A percentile compares a stretch with the other conserved stretches of the same genome.
Conservation (phyloP, 2,797 vertebrate species). For the Lepilemur septentrionalis region DNA sequence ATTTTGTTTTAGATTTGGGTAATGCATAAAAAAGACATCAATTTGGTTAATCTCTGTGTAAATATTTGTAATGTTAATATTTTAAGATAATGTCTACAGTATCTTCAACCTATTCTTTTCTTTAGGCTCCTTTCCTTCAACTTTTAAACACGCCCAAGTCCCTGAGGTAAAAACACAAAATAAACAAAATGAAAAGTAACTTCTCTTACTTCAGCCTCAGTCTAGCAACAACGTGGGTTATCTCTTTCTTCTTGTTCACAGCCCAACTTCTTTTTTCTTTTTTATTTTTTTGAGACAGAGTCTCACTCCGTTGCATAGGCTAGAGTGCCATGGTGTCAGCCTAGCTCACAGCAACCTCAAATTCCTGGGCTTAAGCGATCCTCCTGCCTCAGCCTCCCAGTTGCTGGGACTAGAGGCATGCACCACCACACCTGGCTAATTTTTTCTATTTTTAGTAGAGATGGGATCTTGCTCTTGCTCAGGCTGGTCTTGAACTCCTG, state of each 20-base stretch:
- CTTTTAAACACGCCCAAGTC: background rate
- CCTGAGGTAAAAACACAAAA: background rate
- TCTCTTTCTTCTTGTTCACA: background rate
- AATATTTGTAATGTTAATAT: conserved; percentile 21
- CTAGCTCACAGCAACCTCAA: too few relatives aligned
- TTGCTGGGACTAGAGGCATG: too few relatives aligned
- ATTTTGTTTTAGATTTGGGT: conserved; percentile 31
- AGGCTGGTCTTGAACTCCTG: too few relatives aligned
- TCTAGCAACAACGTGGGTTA: background rate
- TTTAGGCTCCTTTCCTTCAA: background rate
- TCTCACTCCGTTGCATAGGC: too few relatives aligned
- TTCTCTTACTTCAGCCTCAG: background rate
- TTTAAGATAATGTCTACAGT: background rate
- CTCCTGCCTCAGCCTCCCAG: too few relatives aligned
- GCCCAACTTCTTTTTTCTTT: background rate
- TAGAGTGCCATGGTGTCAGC: too few relatives aligned
- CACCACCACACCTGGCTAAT: too few relatives aligned
- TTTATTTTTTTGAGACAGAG: too few relatives aligned
- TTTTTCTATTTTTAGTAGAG: too few relatives aligned
- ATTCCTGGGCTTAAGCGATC: too few relatives aligned
- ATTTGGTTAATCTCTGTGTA: background rate
- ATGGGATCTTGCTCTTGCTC: too few relatives aligned
- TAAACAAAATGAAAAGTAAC: background rate
- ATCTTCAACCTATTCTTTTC: background rate
- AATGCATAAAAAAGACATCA: conserved; percentile 60